Percentiles rank a stretch among this genome's conserved stretches.
Conservation (phyloP, 2,113 vertebrate genomes). For the Litocranius walleri region DNA sequence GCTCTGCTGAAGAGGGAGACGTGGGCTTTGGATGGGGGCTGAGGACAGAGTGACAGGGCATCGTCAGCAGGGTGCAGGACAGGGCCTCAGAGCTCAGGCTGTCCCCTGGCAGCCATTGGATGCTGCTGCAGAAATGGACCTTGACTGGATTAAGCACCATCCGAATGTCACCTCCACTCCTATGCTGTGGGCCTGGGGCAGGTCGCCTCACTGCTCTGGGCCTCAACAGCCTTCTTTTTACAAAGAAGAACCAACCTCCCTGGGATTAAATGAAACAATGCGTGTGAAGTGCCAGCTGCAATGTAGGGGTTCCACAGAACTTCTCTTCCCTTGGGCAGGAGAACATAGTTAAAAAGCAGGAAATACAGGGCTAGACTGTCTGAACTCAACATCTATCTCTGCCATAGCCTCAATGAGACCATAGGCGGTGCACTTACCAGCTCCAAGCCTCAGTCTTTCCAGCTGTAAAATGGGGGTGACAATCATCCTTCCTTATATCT, state of each 20-base stretch:
- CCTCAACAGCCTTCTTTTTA: neutral
- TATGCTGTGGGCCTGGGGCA: accelerated
- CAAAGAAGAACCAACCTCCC: neutral
- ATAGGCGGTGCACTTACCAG: accelerated
- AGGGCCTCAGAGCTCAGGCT: accelerated
- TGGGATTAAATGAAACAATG: neutral
- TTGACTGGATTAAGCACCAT: neutral
- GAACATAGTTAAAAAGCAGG: accelerated
- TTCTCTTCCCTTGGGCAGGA: neutral
- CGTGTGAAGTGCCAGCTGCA: too few species aligned
- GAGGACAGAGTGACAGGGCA: neutral
- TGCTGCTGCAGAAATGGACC: accelerated
- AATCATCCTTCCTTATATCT: accelerated
- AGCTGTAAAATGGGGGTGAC: neutral
- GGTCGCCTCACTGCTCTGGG: too few species aligned
- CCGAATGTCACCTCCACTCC: neutral
- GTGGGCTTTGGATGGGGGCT: neutral
- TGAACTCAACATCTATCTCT: neutral
- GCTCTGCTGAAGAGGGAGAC: neutral
- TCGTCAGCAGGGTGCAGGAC: accelerated
- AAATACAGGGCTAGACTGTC: too few species aligned
- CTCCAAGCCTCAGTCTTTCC: neutral
- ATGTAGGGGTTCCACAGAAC: accelerated
- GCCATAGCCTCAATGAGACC: neutral
- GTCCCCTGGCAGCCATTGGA: neutral